These are phyloP conservation scores for Drosophila limbata DNA, from an alignment of 2,888 invertebrate genomes.

Conservation along the genomic window DNA sequence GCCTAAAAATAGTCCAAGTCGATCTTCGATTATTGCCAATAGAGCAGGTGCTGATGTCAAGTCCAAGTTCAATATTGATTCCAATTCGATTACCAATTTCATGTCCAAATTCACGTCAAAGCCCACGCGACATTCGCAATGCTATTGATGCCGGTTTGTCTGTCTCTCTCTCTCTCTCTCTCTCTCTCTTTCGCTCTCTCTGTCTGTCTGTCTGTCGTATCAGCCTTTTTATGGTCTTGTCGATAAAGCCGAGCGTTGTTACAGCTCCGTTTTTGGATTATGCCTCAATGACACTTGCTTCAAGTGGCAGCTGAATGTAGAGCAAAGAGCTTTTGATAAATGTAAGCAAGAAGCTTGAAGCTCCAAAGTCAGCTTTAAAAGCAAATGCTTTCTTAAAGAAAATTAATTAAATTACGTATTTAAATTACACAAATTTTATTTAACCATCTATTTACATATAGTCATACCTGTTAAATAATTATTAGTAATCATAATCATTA, in stretches of 20 bases:
- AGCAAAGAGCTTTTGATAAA: not conserved
- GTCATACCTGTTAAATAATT: no score
- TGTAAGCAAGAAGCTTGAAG: not conserved
- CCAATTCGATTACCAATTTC: conserved; percentile 18
- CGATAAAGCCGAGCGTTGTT: conserved; percentile 8
- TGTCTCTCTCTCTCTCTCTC: not conserved
- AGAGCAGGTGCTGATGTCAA: conserved; percentile 55
- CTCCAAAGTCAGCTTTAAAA: not conserved
- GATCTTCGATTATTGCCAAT: conserved; percentile 11
- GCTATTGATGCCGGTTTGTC: conserved; percentile 17
- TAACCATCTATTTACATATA: no score
- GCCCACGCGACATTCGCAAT: conserved; percentile 57
- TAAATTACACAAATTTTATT: not conserved
- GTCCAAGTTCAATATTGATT: conserved; percentile 34
- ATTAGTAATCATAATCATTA: no score
- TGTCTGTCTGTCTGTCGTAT: not conserved
- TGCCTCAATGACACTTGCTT: conserved; percentile 44
- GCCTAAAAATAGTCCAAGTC: conserved; percentile 45
- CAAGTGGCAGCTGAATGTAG: not conserved
- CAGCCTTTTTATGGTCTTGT: conserved; percentile 32
- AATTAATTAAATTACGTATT: not conserved
- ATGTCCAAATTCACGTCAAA: conserved; percentile 37
- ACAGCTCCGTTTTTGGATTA: conserved; percentile 24
- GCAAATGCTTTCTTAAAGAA: not conserved
- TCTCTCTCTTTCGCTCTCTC: not conserved